Evolutionary conservation across 2,113 vertebrate species (phyloP), one percentile per base, ranked within the genome.

Genomic region (Rhinoptilus africanus): DNA sequence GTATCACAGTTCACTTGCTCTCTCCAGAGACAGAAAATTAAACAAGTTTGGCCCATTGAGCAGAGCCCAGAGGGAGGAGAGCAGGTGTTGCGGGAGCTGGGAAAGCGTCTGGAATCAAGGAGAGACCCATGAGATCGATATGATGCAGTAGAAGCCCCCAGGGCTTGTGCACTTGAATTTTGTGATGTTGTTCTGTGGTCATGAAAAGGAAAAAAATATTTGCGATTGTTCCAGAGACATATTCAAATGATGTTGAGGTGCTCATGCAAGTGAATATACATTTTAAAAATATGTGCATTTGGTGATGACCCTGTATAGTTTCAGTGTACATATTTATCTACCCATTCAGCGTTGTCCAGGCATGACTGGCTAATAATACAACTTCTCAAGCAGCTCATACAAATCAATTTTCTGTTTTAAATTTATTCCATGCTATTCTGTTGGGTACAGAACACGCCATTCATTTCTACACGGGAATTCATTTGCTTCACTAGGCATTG

Each of bases 321-420:
- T 64, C 66, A 69, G 78, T 92, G 85, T 73, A 34, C 27, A 1
- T 69, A 73, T 75, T 95, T 91, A 89, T 43, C 53, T 30, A 48
- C 39, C 69, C 71, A 28, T 72, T 89, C 62, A 26, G 53, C 57
- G 39, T 53, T 82, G 85, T 37, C 85, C 67, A 48, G 85, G 85
- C 78, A 50, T 59, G 85, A 75, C 81, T 20, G 19, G 34, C 37
- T 83, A 93, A 68, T 57, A 93, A 34, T 32, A 39, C 16, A 88
- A 54, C 47, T 89, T 78, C 81, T 96, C 85, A 66, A 83, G 92
- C 66, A 73, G 77, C 59, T 83, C 27, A 1, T 60, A 82, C 6
- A 82, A 91, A 92, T 94, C 62, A 68, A 27, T 94, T 92, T 94
- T 63, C 56, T 85, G 11, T 84, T 95, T 75, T 60, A 67, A 94